Evolutionary conservation across 2,888 invertebrate genomes (phyloP), one percentile per base, ranked within the genome.

Genomic region (Galeruca laticollis): DNA sequence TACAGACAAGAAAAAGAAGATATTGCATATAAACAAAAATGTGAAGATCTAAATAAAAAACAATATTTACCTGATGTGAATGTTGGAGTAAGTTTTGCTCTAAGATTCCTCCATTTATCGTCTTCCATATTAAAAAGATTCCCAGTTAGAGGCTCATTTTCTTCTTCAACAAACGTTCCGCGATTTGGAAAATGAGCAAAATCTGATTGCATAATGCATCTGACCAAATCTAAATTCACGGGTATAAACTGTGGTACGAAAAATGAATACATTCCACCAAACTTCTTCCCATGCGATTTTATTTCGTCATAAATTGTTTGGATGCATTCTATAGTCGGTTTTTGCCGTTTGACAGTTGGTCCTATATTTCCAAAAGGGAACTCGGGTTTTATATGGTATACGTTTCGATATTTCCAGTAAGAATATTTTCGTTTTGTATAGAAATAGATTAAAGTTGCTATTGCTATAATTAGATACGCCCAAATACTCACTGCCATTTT

Each of bases 141-240:
- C 0, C 85, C 88, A 0, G 88, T 87, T 26, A 91, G 73, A 0
- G 88, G 89, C 81, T 91, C 90, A 1, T 86, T 84, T 11, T 87
- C 81, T 57, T 89, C 89, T 62, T 90, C 88, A 8, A 82, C 84
- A 75, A 88, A 88, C n/a, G 88, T 82, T 0, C 90, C 90, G 60
- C 90, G 89, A 70, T 90, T 89, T 77, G 88, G 87, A 72, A 92
- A 92, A 65, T 73, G 61, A 13, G 65, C 63, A 73, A 90, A 91
- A 76, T 91, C 90, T 73, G 87, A 88, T 49, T 88, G 87, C 77
- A 91, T 78, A 20, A 91, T 84, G 62, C 86, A 85, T 67, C 81
- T 82, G 11, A 81, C 72, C 6, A 80, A 31, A 4, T 78, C 80
- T 9, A 77, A 72, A 70, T 79, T 80, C 2, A 80, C 68, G 0